Percentiles rank a stretch among this genome's conserved stretches.
phyloP scores from a whole-genome alignment of 2,113 vertebrate species.

The Suricata suricatta region DNA sequence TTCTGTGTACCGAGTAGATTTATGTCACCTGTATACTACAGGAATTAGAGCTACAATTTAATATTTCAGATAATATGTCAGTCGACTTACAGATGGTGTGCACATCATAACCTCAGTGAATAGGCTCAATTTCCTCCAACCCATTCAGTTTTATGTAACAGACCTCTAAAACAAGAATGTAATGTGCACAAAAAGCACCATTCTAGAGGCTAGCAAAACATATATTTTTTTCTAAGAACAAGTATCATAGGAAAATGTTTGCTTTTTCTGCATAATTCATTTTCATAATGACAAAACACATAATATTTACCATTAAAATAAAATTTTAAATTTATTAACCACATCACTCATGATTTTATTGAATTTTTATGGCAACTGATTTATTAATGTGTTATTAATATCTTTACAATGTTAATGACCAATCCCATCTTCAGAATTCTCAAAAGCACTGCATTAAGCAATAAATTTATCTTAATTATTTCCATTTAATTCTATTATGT shows the following conservation, averaged over 20 bases:
- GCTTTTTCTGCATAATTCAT: neutral
- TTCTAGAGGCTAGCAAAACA: neutral
- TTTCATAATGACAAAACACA: neutral
- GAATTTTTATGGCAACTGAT: neutral
- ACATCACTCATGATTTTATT: neutral
- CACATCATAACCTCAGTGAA: neutral
- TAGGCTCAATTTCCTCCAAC: neutral
- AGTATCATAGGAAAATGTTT: neutral
- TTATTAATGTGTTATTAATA: neutral
- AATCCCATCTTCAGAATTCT: neutral
- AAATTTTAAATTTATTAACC: neutral
- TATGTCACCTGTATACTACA: neutral
- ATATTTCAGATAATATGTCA: constrained; percentile 5
- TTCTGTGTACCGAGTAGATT: neutral
- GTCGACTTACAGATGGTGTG: neutral
- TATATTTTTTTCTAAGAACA: neutral
- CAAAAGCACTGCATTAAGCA: neutral
- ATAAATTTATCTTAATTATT: neutral
- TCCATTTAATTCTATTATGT: neutral
- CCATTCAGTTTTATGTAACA: constrained; percentile 13
- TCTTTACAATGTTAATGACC: neutral
- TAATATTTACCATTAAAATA: neutral
- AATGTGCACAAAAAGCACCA: neutral
- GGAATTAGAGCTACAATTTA: neutral
- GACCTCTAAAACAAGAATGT: neutral